Base-by-base conservation (phyloP, 1,140 invertebrate genomes). In the Sycobia sp. region DNA sequence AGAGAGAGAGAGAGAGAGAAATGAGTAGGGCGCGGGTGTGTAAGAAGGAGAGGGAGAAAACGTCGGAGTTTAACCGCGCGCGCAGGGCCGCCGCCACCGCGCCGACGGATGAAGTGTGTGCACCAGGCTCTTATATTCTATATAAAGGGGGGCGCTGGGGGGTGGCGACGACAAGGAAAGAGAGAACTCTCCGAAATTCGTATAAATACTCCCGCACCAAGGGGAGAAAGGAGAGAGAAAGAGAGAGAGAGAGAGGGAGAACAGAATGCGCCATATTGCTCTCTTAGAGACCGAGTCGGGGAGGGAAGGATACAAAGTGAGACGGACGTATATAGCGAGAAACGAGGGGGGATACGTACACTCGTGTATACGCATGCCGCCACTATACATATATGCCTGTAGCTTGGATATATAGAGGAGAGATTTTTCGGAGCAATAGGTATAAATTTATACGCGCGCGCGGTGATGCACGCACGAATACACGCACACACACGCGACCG, bases 211-310 rank as follows among this genome's bases (percentile, higher is more conserved):
- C n/a, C n/a, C n/a, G n/a, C 50, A 10, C 25, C 23, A 34, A 16
- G 23, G 25, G n/a, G 4, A 34, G 4, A 1, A 34, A n/a, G n/a
- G 13, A 39, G 36, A 25, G 8, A 41, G 38, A 55, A 5, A 39
- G 23, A 49, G 23, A 25, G 18, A 25, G 22, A 46, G 43, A n/a
- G 22, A 46, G 22, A 4, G 43, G 13, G 43, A 5, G 3, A 25
- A 20, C 7, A 20, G 22, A 25, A 54, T 54, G 36, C 60, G 60
- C 60, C 60, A 62, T 62, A 62, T 62, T 62, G 60, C 44, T 55
- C 60, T 62, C 60, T 49, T 47, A 56, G 38, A 34, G 29, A n/a
- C n/a, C n/a, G n/a, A n/a, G n/a, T n/a, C n/a, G n/a, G n/a, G n/a
- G n/a, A n/a, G n/a, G n/a, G n/a, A n/a, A n/a, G n/a, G n/a, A n/a